Base-by-base conservation (phyloP, 2,888 invertebrate species). In the Acronicta psi region DNA sequence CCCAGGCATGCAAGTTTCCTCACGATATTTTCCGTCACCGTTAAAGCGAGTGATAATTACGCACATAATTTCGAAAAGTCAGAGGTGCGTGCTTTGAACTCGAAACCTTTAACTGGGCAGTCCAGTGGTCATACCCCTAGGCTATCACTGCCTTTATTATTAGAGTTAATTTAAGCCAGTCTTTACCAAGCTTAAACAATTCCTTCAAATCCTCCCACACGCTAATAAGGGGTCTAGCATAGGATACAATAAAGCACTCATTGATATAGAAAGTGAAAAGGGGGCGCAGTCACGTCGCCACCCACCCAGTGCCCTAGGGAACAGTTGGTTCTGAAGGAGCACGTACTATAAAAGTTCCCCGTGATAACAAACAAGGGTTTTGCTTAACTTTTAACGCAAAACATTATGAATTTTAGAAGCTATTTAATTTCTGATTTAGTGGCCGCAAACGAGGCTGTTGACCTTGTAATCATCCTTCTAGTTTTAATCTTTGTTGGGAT, bases 331-430 rank as follows among this genome's bases (percentile, higher is more conserved):
- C 34, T 59, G 60, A 67, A 61, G 56, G 63, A 55, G 53, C 75
- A 75, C 78, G 79, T 79, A 65, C 45, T 50, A 43, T 41, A 13
- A 72, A 69, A 77, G 55, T 77, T 68, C 59, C 53, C 45, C 51
- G 40, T 59, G 53, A 53, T 53, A 60, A 59, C 49, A 52, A 65
- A 68, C 54, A 67, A 51, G 36, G 52, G 20, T 55, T 54, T 67
- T 42, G 13, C 34, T 44, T 25, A 31, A 49, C 17, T 55, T 59
- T 53, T 44, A 55, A 52, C 37, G 29, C 44, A 56, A 63, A n/a
- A 2, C 34, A 34, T 34, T n/a, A 50, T 47, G 38, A 69, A 29
- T 29, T 11, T 29, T 29, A 11, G 29, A 29, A 62, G 45, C 31
- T 17, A 38, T 13, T 53, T 43, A 43, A 31, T 59, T 41, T 51